Evolutionary conservation across 2,113 vertebrate genomes (phyloP).

Genomic region (Dryoscopus gambensis): DNA sequence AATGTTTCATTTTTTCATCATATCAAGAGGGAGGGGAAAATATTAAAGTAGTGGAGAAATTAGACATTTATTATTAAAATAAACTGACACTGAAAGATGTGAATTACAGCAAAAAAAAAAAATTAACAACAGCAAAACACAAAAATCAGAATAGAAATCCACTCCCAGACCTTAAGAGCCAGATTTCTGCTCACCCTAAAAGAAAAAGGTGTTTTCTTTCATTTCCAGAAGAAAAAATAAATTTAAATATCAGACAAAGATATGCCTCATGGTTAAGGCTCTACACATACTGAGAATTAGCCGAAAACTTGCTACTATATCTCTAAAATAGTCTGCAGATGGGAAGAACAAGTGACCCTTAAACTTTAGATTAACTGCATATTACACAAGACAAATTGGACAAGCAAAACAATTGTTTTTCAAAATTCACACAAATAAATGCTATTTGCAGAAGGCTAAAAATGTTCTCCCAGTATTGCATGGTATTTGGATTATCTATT

Average conservation of each 20-base stretch:
- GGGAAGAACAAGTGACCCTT: not conserved
- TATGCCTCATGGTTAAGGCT: not conserved
- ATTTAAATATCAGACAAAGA: not conserved
- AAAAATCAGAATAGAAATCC: not conserved
- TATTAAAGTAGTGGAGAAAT: not conserved
- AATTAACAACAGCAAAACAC: not conserved
- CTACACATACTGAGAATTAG: not conserved
- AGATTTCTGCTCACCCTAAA: not conserved
- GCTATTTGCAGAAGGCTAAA: not conserved
- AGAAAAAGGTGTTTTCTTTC: not conserved
- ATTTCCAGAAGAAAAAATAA: not conserved
- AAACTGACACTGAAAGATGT: not conserved
- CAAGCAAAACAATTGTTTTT: not conserved
- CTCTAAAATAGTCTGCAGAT: not conserved
- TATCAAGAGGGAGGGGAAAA: not conserved
- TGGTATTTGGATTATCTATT: not conserved
- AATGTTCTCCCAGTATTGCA: not conserved
- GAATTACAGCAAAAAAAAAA: not conserved
- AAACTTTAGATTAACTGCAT: not conserved
- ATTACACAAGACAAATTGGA: not conserved
- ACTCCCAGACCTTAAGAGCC: not conserved
- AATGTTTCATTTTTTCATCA: not conserved
- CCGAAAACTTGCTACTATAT: not conserved
- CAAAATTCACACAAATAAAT: not conserved
- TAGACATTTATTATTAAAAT: not conserved